A percentile compares a stretch with the other conserved stretches of the same genome.
These are phyloP conservation scores for Drosophila ficusphila DNA, from an alignment of 1,140 invertebrate genomes.

Conservation along the genomic window DNA sequence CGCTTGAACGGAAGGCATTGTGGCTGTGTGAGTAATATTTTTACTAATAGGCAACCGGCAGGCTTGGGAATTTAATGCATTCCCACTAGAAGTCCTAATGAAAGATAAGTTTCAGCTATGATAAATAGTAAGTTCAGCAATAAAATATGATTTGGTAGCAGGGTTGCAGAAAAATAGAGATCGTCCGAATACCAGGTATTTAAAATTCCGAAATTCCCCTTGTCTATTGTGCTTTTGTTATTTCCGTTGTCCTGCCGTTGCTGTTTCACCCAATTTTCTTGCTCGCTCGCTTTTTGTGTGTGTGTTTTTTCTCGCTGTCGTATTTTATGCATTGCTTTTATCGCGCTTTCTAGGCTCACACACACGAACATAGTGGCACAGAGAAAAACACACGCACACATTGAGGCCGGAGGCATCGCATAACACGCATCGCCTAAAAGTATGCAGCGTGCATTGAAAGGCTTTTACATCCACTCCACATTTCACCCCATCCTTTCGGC, in stretches of 20 bases:
- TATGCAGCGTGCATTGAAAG: constrained; percentile 77
- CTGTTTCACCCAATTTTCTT: constrained; percentile 33
- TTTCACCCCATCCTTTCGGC: background rate
- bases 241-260: background rate
- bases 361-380: too few species aligned
- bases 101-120: background rate
- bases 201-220: constrained; percentile 5
- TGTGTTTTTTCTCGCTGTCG: constrained; percentile 17
- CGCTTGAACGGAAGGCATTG: too few species aligned
- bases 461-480: constrained; percentile 70
- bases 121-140: background rate
- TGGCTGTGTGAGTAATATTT: too few species aligned
- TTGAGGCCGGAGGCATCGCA: constrained; percentile 37
- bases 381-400: constrained; percentile 5
- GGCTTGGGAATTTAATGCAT: background rate
- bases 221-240: constrained; percentile 15
- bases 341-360: constrained; percentile 71
- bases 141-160: background rate
- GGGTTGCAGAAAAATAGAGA: background rate
- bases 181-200: background rate
- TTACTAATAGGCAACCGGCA: too few species aligned
- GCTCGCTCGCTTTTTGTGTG: constrained; percentile 18
- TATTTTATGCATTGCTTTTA: constrained; percentile 82
- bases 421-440: constrained; percentile 69
- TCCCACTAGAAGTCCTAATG: too few species aligned